A percentile compares a stretch with the other conserved stretches of the same genome.
Evolutionary conservation across 2,113 vertebrate genomes (phyloP).

Genomic region (Pollachius pollachius): DNA sequence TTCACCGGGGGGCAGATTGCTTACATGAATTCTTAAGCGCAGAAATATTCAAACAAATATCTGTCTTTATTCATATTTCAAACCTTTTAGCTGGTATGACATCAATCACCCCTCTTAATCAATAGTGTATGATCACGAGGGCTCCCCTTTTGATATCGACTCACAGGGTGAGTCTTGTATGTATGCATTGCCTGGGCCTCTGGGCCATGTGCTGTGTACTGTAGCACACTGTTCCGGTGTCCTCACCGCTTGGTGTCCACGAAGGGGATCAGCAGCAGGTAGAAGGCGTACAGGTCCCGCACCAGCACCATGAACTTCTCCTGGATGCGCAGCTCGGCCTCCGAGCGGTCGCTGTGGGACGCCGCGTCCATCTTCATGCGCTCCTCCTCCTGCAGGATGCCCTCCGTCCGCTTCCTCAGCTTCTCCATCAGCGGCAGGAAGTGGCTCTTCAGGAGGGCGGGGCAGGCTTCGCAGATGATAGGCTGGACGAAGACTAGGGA

Average conservation of each 20-base stretch:
- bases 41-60: too few relatives aligned
- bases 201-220: too few relatives aligned
- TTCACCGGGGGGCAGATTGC: too few relatives aligned
- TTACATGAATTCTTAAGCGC: too few relatives aligned
- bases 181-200: too few relatives aligned
- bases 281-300: conserved; percentile 93
- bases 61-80: too few relatives aligned
- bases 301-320: conserved; percentile 89
- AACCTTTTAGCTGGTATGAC: too few relatives aligned
- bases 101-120: too few relatives aligned
- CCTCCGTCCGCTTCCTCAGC: conserved; percentile 87
- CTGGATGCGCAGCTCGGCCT: conserved; percentile 88
- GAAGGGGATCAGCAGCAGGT: conserved; percentile 91
- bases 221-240: too few relatives aligned
- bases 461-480: conserved; percentile 83
- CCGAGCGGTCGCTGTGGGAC: conserved; percentile 78
- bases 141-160: too few relatives aligned
- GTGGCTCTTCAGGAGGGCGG: conserved; percentile 86
- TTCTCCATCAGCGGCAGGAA: conserved; percentile 96
- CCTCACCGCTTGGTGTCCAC: conserved; percentile 90
- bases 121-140: too few relatives aligned
- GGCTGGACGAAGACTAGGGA: conserved; percentile 88
- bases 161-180: too few relatives aligned
- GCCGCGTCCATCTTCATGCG: conserved; percentile 81
- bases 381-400: conserved; percentile 88